Base-by-base conservation (phyloP, 2,888 invertebrate genomes). In the Lumbricus terrestris region DNA sequence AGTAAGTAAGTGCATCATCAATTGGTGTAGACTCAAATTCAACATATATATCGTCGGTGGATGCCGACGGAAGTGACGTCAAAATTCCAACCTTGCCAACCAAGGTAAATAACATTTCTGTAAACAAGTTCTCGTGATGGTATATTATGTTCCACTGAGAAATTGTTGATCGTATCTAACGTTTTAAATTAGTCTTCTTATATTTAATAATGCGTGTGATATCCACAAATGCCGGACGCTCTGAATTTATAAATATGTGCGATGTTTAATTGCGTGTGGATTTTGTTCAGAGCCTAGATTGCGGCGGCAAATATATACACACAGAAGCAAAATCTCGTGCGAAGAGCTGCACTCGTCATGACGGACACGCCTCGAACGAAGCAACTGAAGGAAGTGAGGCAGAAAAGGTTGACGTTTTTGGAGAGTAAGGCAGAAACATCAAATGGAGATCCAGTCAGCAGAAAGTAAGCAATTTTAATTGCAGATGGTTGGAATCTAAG, bases 301-400 rank as follows among this genome's bases (percentile, higher is more conserved):
- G 69, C 11, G n/a, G 69, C n/a, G 69, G 29, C n/a, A 69, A 69
- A 54, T 29, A 54, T 54, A 54, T 3, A 69, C n/a, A 69, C 11
- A 69, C n/a, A 69, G 29, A 69, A 69, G 8, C n/a, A 69, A 29
- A 8, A n/a, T n/a, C 69, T 11, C 1, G n/a, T n/a, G 23, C 29
- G n/a, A 69, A 69, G 69, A n/a, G 69, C n/a, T n/a, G n/a, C 69
- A 69, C 69, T 69, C 69, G 8, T 69, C 69, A 69, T 69, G 69
- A 40, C 38, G 83, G 83, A 90, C 82, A 90, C 90, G 20, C 90
- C 90, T n/a, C 90, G 90, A n/a, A 90, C 90, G 38, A 90, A 83
- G 42, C n/a, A 90, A 37, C 40, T 90, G 13, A 90, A 90, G 38
- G 83, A 82, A 5, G 4, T 90, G 85, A 38, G 90, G n/a, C 34